Evolutionary conservation across 2,797 vertebrate species (phyloP).

Genomic region (Premnoplex brunnescens): DNA sequence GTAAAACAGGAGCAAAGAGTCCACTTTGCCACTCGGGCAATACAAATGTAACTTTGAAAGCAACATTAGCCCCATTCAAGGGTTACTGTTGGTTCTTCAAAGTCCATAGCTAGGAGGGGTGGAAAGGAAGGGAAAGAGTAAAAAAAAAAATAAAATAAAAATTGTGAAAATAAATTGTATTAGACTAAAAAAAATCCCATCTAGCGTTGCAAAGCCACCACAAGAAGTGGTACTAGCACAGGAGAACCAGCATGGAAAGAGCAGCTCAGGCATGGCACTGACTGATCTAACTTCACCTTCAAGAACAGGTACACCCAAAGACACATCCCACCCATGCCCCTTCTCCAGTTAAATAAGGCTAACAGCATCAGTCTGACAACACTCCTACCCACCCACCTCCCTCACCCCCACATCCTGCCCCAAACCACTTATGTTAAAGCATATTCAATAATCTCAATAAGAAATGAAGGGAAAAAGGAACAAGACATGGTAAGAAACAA

Average conservation of each 20-base stretch:
- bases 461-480: background rate
- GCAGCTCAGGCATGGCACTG: constrained; percentile 29
- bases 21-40: constrained; percentile 41
- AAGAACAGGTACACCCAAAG: constrained; percentile 8
- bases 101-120: constrained; percentile 40
- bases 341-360: background rate
- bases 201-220: background rate
- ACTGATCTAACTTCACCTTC: constrained; percentile 58
- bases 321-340: background rate
- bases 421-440: background rate
- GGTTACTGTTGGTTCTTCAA: constrained; percentile 65
- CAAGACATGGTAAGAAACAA: background rate
- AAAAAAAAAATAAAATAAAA: background rate
- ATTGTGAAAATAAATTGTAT: constrained; percentile 42
- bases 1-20: constrained; percentile 39
- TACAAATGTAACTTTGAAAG: constrained; percentile 59
- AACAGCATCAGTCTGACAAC: background rate
- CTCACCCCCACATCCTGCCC: background rate
- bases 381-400: background rate
- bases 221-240: constrained; percentile 7
- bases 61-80: constrained; percentile 66
- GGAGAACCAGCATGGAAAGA: constrained; percentile 19
- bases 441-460: background rate
- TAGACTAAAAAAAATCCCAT: background rate
- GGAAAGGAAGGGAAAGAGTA: constrained; percentile 21